Conservation (phyloP, 2,888 invertebrate species). For the Archips crataeganus region DNA sequence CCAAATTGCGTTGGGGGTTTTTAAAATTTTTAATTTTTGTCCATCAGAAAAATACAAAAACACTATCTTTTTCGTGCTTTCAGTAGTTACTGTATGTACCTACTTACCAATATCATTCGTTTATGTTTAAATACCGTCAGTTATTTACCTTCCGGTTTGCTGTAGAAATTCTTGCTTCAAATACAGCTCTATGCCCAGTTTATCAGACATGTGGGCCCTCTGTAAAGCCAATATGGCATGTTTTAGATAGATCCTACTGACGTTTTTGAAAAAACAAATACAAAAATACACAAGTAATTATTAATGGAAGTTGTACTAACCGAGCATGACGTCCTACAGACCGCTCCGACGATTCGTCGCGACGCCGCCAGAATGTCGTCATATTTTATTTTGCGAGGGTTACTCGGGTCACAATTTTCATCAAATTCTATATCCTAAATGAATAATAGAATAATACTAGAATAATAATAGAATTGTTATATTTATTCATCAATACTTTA, state of each 20-base stretch:
- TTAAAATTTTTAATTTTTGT: too few species aligned
- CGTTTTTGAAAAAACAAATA: too few species aligned
- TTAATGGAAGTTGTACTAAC: constrained; percentile 48
- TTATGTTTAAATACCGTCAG: constrained; percentile 7
- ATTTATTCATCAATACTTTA: not conserved
- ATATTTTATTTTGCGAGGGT: constrained; percentile 82
- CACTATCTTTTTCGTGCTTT: too few species aligned
- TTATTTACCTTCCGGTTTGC: constrained; percentile 92
- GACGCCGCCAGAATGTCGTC: constrained; percentile 89
- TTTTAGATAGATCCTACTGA: not conserved
- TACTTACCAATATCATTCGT: too few species aligned
- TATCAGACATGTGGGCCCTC: constrained; percentile 91
- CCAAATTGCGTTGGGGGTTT: too few species aligned
- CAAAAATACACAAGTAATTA: too few species aligned
- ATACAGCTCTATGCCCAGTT: constrained; percentile 93
- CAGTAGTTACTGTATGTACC: too few species aligned
- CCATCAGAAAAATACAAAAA: too few species aligned
- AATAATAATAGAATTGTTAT: constrained; percentile 22
- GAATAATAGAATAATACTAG: too few species aligned
- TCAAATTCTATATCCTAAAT: constrained; percentile 69
- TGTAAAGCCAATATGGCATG: constrained; percentile 63
- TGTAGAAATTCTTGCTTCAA: constrained; percentile 97
- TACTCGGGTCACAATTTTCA: constrained; percentile 74
- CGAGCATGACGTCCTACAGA: constrained; percentile 87
- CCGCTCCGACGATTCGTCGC: constrained; percentile 86